Evolutionary conservation across 2,888 invertebrate species (phyloP), one percentile per base, ranked within the genome.

Genomic region (Zaprionus obscuricornis): DNA sequence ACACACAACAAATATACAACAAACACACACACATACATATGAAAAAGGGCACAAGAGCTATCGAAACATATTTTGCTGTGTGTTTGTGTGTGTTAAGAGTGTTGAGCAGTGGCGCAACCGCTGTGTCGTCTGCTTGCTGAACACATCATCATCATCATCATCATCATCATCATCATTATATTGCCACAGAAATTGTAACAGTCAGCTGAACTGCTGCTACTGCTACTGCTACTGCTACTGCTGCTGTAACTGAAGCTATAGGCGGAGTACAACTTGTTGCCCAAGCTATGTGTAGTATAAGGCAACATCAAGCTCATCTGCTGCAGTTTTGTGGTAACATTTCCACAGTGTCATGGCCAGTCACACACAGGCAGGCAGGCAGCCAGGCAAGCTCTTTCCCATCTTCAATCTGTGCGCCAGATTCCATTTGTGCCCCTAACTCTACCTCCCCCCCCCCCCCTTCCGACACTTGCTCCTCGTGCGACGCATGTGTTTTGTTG

Each of bases 231-330:
- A 13, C 33, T 22, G 16, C 5, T 34, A 13, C 40, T 29, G 33
- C 39, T 36, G 22, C 24, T 18, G 5, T 29, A 18, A 11, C 17
- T 14, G 8, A 3, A 18, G n/a, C 24, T n/a, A n/a, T 36, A 33
- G 42, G 45, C 39, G n/a, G n/a, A n/a, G n/a, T n/a, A n/a, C 66
- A 68, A 68, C 68, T 68, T 71, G 68, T 68, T 68, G 72, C 68
- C 60, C 17, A 13, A 29, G n/a, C n/a, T n/a, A n/a, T n/a, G n/a
- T n/a, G n/a, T n/a, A n/a, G n/a, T n/a, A n/a, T n/a, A n/a, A n/a
- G n/a, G n/a, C n/a, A n/a, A n/a, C n/a, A 26, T 46, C 37, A 54
- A 26, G 10, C 31, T 1, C 8, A 14, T 14, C 24, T 36, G 24
- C 36, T 72, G 67, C 60, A 60, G 26, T 66, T 51, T 45, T 66